Percentiles rank a stretch among this genome's conserved stretches.
phyloP scores from a whole-genome alignment of 2,113 vertebrate species.

The Cephalopholis sonnerati region DNA sequence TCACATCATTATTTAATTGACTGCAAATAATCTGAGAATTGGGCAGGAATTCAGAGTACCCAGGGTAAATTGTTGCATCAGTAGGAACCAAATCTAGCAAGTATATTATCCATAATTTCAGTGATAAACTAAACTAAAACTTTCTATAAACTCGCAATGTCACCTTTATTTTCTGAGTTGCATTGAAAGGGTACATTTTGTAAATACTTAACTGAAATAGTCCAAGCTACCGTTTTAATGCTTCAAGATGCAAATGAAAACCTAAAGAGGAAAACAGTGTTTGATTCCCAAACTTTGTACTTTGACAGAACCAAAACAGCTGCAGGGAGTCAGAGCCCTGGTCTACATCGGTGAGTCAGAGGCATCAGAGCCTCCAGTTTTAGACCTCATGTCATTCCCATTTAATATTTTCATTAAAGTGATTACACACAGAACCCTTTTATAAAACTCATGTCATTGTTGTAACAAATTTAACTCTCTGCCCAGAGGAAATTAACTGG shows the following conservation, averaged over 20 bases:
- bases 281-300: slow-evolving; percentile 54
- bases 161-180: background rate
- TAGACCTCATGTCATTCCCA: slow-evolving; percentile 70
- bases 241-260: slow-evolving; percentile 15
- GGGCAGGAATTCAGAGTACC: background rate
- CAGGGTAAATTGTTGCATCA: background rate
- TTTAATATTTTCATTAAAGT: slow-evolving; percentile 80
- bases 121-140: background rate
- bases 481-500: slow-evolving; percentile 58
- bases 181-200: background rate
- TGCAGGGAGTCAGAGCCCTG: slow-evolving; percentile 52
- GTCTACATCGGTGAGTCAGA: slow-evolving; percentile 68
- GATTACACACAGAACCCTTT: slow-evolving; percentile 64
- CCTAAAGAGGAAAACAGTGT: slow-evolving; percentile 4
- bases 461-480: slow-evolving; percentile 58
- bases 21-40: background rate
- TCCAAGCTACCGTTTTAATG: background rate
- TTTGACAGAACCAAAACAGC: slow-evolving; percentile 54
- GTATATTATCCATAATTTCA: background rate
- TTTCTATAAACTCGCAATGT: background rate
- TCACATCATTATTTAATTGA: slow-evolving; percentile 7
- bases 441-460: slow-evolving; percentile 61
- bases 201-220: background rate
- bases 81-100: slow-evolving; percentile 13
- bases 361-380: slow-evolving; percentile 60